Evolutionary conservation across 2,113 vertebrate genomes (phyloP), one percentile per base, ranked within the genome.

Genomic region (Crotalus horridus): DNA sequence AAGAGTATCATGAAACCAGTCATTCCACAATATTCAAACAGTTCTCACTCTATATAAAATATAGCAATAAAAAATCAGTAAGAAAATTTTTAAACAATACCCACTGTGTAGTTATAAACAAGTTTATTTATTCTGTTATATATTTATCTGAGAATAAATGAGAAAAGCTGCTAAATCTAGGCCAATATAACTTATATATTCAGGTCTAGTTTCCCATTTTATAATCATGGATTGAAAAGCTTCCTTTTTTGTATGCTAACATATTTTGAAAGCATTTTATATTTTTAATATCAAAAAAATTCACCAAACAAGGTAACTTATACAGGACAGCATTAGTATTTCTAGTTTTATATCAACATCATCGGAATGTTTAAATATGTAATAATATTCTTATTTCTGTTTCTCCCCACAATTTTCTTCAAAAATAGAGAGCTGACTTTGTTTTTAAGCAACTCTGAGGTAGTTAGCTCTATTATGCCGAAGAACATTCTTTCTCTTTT

Each of bases 401-500:
- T 61, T 59, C 58, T 59, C 59, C 29, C 69, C 33, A 59, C 74
- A 93, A 51, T 39, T 85, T 92, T 46, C 56, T 46, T 64, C 53
- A 54, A 51, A 33, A 11, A 20, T 39, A 90, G 46, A 91, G 46
- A 87, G 3, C 9, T 43, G 54, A 10, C 64, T 17, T 89, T 33
- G 53, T 39, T 61, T 93, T 54, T 15, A 21, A 56, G 53, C 51
- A 81, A 58, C 74, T 58, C 39, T 54, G 24, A 74, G 15, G 93
- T 89, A 94, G 90, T 93, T 87, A 61, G 3, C 91, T 95, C 89
- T 94, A 81, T 92, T 92, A 20, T 85, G 85, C 21, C 93, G 54
- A 90, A 94, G 95, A 91, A 74, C 58, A 81, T 91, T 86, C 8
- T 91, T 94, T 89, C 59, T 91, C 20, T 90, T 91, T 94, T 89